Evolutionary conservation across 2,888 invertebrate genomes (phyloP), one percentile per base, ranked within the genome.

Genomic region (Agrotis puta): DNA sequence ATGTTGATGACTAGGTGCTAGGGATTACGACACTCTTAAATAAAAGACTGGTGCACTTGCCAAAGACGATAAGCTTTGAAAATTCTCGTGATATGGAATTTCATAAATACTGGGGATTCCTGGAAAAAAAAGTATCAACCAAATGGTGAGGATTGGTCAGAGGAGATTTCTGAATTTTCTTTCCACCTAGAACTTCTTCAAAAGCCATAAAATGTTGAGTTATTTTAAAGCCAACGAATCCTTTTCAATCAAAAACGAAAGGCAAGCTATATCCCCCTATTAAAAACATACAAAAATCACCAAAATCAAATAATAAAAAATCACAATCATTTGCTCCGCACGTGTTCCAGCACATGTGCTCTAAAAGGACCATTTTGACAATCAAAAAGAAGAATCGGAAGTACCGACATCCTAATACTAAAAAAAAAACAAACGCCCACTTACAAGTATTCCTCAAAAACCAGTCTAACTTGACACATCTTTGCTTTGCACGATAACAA

Each of bases 341-440:
- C 90, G 90, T 90, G 90, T 88, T 85, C 61, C 56, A 64, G 74
- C 88, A 89, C 89, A 89, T 88, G 88, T 84, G 87, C 78, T 84
- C 78, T 83, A 86, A 85, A 88, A 85, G 83, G 77, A 83, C 82
- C 70, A 74, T 85, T 83, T 84, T 84, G 84, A 77, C 77, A 77
- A 84, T 89, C 82, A 87, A 89, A 89, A 88, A 86, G 89, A 87
- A 75, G 89, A 88, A 90, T 89, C 89, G 89, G 89, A 90, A 90
- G 81, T 87, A 67, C 62, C 77, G 57, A 80, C 81, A 82, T 85
- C 82, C 79, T 73, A 77, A 72, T 71, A 74, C 22, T 61, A 64
- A 3, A 65, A 78, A 83, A 74, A 80, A 84, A 70, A 53, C 61
- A n/a, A 67, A 82, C 81, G 70, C 86, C 83, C 22, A 33, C 56